Conservation (phyloP, 2,113 vertebrate species). For the Psammodynastes pulverulentus region DNA sequence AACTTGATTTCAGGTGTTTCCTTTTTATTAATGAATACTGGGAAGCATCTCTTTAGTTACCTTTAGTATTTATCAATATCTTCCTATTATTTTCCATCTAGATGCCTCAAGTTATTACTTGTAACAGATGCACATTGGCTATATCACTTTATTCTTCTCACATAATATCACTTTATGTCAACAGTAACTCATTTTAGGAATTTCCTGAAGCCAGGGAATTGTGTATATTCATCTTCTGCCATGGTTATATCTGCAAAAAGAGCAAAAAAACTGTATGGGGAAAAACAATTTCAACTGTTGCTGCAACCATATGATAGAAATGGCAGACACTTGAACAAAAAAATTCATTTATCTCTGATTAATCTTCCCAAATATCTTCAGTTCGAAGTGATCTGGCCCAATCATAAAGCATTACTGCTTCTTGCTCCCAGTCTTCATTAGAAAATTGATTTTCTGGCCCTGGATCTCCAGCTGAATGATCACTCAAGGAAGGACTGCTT, state of each 20-base stretch:
- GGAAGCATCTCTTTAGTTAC: background rate
- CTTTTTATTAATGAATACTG: background rate
- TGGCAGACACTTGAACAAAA: background rate
- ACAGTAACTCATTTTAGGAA: background rate
- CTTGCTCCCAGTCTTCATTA: constrained; percentile 61
- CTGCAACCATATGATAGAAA: background rate
- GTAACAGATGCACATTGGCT: background rate
- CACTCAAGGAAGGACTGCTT: accelerated
- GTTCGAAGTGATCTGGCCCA: constrained; percentile 52
- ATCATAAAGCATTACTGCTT: constrained; percentile 54
- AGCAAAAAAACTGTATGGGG: background rate
- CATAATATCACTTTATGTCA: background rate
- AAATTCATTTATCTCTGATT: background rate
- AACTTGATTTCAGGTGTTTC: background rate
- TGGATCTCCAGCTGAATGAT: constrained; percentile 7
- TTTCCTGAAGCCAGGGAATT: background rate
- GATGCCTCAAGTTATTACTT: background rate
- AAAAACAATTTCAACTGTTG: constrained; percentile 22
- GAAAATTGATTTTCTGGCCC: constrained; percentile 15
- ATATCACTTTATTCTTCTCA: background rate
- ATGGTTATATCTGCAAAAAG: constrained; percentile 21
- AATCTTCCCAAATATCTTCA: constrained; percentile 13
- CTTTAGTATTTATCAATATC: background rate
- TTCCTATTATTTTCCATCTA: background rate
- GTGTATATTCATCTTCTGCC: constrained; percentile 22